A percentile compares a stretch with the other conserved stretches of the same genome.
phyloP scores from a whole-genome alignment of 2,113 vertebrate genomes.

The Hydrolagus affinis region DNA sequence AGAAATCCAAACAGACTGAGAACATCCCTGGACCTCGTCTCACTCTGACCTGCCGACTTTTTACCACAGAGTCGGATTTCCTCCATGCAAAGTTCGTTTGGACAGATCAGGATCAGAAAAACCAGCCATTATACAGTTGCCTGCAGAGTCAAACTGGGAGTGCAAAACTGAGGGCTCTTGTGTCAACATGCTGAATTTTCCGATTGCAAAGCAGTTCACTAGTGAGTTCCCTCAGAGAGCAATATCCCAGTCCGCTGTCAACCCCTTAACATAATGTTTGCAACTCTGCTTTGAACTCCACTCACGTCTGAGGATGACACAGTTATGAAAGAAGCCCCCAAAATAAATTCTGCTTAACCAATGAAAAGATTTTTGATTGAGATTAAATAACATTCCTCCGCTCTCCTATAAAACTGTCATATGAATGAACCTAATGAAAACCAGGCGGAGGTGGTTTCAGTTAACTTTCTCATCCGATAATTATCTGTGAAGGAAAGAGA shows the following conservation, averaged over 20 bases:
- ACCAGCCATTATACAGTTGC: too few relatives aligned
- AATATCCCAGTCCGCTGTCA: not conserved
- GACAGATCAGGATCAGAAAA: too few relatives aligned
- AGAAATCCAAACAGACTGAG: too few relatives aligned
- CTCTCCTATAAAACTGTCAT: constrained; percentile 4
- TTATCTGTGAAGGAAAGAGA: constrained; percentile 14
- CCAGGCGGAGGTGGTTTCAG: not conserved
- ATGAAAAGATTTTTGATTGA: not conserved
- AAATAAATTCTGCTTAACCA: not conserved
- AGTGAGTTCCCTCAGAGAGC: not conserved
- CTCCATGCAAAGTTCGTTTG: too few relatives aligned
- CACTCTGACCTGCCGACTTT: too few relatives aligned
- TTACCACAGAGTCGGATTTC: too few relatives aligned
- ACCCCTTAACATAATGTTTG: not conserved
- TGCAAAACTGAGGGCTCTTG: not conserved
- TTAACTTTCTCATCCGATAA: constrained; percentile 8
- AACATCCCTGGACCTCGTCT: too few relatives aligned
- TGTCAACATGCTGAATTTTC: not conserved
- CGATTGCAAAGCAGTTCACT: not conserved
- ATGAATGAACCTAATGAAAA: not conserved
- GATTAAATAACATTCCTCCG: not conserved
- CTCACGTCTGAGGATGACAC: not conserved
- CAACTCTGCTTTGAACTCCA: not conserved
- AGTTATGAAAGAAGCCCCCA: not conserved
- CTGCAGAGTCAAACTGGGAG: too few relatives aligned